Base-by-base conservation (phyloP, 2,113 vertebrate species). In the Leucoraja erinaceus region DNA sequence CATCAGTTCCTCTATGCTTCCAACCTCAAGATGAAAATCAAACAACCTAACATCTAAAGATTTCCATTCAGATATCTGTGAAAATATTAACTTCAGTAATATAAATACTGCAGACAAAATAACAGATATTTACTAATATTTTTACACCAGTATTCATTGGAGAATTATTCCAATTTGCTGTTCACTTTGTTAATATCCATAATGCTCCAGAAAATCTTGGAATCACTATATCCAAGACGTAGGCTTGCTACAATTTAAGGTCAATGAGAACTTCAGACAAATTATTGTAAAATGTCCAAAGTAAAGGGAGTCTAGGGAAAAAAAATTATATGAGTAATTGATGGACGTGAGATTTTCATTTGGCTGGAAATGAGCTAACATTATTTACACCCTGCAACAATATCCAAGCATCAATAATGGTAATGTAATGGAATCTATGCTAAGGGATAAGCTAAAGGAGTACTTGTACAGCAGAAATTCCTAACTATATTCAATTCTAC, bases 1-100 rank as follows among this genome's bases (percentile, higher is more conserved):
- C 10, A 54, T 91, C 68, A 91, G 90, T 70, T 91, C 33, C 38
- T 91, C 33, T 68, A 91, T 38, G 47, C 38, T 91, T 38, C 54
- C 18, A 74, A 72, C 16, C 90, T 72, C 88, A 54, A 70, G 38
- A 47, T n/a, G 28, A 91, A 91, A 91, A 22, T 68, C 38, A 68
- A 91, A 72, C 31, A 3, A 14, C 31, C 68, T 54, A 25, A 47
- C 54, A 9, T 33, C 75, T 33, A 33, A 33, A 88, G 83, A 16
- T 63, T 88, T 88, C 61, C 12, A 31, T 88, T 16, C n/a, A 88
- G 83, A 16, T 66, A 66, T 8, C 61, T 14, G 25, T 63, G 56
- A 63, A 59, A 88, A 31, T 59, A 88, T 12, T 59, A 61, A 28
- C 61, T 66, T 84, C 28, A 78, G 76, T 33, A 31, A 31, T 47